A percentile compares a stretch with the other conserved stretches of the same genome.
These are phyloP conservation scores for Accipiter cooperii DNA, from an alignment of 2,113 vertebrate genomes.

Conservation along the genomic window DNA sequence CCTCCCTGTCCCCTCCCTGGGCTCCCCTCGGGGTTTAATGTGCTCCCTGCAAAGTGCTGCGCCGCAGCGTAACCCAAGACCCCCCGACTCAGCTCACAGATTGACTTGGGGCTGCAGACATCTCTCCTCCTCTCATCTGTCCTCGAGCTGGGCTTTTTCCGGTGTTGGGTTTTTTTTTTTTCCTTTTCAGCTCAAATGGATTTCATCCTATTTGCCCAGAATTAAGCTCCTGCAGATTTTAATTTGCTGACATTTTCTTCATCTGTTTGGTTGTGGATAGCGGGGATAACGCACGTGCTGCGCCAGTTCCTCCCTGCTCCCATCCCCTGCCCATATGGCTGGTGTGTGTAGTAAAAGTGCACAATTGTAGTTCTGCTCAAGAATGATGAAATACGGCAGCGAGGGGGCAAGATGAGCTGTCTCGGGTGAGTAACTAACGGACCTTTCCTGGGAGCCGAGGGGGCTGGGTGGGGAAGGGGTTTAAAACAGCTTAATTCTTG, in stretches of 20 bases:
- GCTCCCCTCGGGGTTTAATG: background rate
- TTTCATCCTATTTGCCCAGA: slow-evolving; percentile 61
- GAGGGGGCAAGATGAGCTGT: slow-evolving; percentile 79
- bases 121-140: background rate
- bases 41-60: background rate
- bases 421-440: slow-evolving; percentile 77
- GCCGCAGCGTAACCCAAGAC: background rate
- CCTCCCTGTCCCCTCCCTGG: background rate
- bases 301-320: slow-evolving; percentile 5
- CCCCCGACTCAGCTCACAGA: background rate
- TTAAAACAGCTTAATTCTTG: background rate
- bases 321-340: slow-evolving; percentile 26
- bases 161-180: no score
- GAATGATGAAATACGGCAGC: slow-evolving; percentile 44
- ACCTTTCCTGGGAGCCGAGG: background rate
- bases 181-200: background rate
- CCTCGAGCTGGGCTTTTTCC: background rate
- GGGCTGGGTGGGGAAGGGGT: background rate
- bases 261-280: slow-evolving; percentile 66
- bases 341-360: background rate
- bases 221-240: slow-evolving; percentile 55
- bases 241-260: slow-evolving; percentile 63
- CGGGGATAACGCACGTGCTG: slow-evolving; percentile 51
- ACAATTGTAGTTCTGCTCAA: background rate
- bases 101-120: background rate